Conservation (phyloP, 2,888 invertebrate genomes). For the Cremastobaeus sp. region DNA sequence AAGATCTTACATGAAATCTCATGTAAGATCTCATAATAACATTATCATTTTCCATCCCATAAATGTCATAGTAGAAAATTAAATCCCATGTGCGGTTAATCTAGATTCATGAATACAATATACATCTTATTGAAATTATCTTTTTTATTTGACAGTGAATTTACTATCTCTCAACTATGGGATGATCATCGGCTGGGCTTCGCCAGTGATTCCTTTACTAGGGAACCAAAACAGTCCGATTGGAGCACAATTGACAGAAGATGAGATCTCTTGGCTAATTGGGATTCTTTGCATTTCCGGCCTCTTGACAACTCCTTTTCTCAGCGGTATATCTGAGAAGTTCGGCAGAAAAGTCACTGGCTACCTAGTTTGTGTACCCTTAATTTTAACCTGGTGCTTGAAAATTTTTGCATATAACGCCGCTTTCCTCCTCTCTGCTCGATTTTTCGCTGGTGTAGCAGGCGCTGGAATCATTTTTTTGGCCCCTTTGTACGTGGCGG, state of each 20-base stretch:
- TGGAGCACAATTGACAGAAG: slow-evolving; percentile 78
- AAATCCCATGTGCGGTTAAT: too few relatives aligned
- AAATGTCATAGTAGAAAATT: too few relatives aligned
- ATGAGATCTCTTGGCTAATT: slow-evolving; percentile 80
- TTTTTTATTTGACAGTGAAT: slow-evolving; percentile 72
- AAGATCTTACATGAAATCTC: too few relatives aligned
- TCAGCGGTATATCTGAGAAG: slow-evolving; percentile 79
- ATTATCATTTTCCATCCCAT: too few relatives aligned
- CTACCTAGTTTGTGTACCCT: slow-evolving; percentile 80
- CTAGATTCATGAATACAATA: background rate
- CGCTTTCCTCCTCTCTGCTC: slow-evolving; percentile 78
- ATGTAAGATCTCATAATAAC: too few relatives aligned
- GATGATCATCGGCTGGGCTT: slow-evolving; percentile 81
- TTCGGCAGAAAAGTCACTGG: slow-evolving; percentile 81
- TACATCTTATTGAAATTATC: background rate
- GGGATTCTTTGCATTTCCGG: slow-evolving; percentile 81
- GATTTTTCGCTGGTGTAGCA: slow-evolving; percentile 81
- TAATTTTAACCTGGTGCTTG: slow-evolving; percentile 81
- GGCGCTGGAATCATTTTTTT: slow-evolving; percentile 81
- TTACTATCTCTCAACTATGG: slow-evolving; percentile 76
- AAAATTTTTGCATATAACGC: slow-evolving; percentile 79
- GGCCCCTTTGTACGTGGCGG: slow-evolving; percentile 82
- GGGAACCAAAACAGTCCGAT: slow-evolving; percentile 78
- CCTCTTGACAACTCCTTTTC: slow-evolving; percentile 78
- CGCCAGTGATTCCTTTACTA: slow-evolving; percentile 80